Evolutionary conservation across 2,113 vertebrate genomes (phyloP).

Genomic region (Nannobrachium achirus): DNA sequence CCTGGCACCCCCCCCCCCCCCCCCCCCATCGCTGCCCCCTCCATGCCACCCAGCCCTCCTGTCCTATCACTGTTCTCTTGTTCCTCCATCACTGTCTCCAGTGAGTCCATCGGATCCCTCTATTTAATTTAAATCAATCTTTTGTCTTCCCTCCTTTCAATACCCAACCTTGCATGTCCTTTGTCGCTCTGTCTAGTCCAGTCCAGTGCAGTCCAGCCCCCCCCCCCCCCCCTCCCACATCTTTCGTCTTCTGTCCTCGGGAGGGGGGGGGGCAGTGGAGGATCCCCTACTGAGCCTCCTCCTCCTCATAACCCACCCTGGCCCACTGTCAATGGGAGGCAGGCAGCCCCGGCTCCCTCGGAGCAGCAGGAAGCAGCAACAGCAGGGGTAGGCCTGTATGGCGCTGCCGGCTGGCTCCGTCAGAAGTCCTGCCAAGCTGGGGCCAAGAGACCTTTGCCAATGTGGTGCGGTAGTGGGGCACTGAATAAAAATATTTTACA

Average conservation of each 20-base stretch:
- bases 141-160: neutral
- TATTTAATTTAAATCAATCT: too few relatives aligned
- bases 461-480: conserved; percentile 70
- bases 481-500: conserved; percentile 80
- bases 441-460: conserved; percentile 76
- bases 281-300: conserved; percentile 37
- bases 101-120: neutral
- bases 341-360: conserved; percentile 66
- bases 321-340: conserved; percentile 70
- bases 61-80: neutral
- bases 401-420: conserved; percentile 71
- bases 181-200: neutral
- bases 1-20: conserved; percentile 5
- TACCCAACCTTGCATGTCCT: neutral
- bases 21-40: conserved; percentile 26
- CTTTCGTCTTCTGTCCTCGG: neutral
- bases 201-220: conserved; percentile 16
- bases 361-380: conserved; percentile 76
- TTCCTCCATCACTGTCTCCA: conserved; percentile 7
- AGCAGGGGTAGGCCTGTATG: conserved; percentile 68
- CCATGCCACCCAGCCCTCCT: conserved; percentile 27
- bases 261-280: too few relatives aligned
- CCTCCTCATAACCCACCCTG: conserved; percentile 59
- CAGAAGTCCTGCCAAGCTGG: conserved; percentile 82
- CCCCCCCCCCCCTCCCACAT: neutral